Evolutionary conservation across 2,113 vertebrate species (phyloP).

Genomic region (Hystrix brachyura): DNA sequence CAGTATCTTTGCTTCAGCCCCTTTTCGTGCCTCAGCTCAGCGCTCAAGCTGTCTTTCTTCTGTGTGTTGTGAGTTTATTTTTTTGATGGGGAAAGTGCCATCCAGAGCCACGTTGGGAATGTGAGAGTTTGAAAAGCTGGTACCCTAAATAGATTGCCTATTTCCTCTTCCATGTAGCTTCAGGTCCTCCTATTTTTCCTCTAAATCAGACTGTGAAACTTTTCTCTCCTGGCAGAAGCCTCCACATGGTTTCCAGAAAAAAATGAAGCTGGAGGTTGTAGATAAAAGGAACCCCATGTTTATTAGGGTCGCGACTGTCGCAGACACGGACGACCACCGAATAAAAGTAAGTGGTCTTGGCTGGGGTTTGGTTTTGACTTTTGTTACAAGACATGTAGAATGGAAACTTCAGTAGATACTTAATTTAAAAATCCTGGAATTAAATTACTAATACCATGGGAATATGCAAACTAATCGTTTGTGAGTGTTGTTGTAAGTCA

Average conservation of each 20-base stretch:
- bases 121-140: background rate
- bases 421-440: background rate
- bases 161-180: background rate
- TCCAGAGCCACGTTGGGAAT: background rate
- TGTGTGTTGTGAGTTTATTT: background rate
- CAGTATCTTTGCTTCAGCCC: background rate
- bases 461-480: background rate
- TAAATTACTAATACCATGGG: background rate
- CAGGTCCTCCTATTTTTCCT: background rate
- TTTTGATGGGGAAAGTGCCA: background rate
- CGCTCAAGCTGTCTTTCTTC: background rate
- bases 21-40: background rate
- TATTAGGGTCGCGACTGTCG: constrained; percentile 91
- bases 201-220: constrained; percentile 16
- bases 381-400: background rate
- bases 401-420: background rate
- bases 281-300: constrained; percentile 93
- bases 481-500: background rate
- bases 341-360: constrained; percentile 89
- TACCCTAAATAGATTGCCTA: background rate
- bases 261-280: constrained; percentile 92
- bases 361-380: background rate
- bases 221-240: constrained; percentile 88
- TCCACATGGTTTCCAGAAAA: constrained; percentile 92
- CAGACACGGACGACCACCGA: constrained; percentile 92